These are phyloP conservation scores for Calypte anna DNA, from an alignment of 2,113 vertebrate genomes.

Conservation along the genomic window DNA sequence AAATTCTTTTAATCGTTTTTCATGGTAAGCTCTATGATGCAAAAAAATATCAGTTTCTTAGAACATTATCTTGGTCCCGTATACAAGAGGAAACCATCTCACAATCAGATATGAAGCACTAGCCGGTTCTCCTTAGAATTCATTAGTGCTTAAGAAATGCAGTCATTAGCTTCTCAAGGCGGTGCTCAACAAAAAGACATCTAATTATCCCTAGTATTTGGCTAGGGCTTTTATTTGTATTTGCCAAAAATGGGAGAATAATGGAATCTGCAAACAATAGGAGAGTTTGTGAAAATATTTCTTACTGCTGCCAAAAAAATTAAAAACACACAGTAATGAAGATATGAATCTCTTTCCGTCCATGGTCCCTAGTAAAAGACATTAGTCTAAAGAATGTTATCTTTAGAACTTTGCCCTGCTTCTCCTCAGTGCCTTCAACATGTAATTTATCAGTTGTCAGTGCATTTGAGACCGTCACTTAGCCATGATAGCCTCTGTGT, in stretches of 20 bases:
- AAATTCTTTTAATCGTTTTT: neutral
- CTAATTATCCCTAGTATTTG: constrained; percentile 31
- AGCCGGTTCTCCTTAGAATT: neutral
- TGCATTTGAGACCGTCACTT: neutral
- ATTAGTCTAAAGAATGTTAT: constrained; percentile 45
- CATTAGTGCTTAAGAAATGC: neutral
- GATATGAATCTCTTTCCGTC: constrained; percentile 24
- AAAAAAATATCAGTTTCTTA: neutral
- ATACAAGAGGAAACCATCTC: neutral
- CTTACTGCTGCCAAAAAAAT: constrained; percentile 42
- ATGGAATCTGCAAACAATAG: constrained; percentile 47
- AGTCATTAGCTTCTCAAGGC: neutral
- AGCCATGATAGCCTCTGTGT: neutral
- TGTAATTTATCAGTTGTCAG: neutral
- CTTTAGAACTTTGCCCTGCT: constrained; percentile 34
- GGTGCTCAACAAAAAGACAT: neutral
- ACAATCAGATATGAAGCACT: neutral
- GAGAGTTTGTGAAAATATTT: constrained; percentile 15
- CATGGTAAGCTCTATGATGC: neutral
- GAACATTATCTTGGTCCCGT: neutral
- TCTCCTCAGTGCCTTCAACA: neutral
- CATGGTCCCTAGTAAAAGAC: neutral
- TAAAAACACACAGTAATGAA: constrained; percentile 18
- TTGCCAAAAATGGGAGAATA: constrained; percentile 22
- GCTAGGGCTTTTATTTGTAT: constrained; percentile 20